A percentile compares a stretch with the other conserved stretches of the same genome.
These are phyloP conservation scores for Drosophila crucigera DNA, from an alignment of 2,888 invertebrate genomes.

Conservation along the genomic window DNA sequence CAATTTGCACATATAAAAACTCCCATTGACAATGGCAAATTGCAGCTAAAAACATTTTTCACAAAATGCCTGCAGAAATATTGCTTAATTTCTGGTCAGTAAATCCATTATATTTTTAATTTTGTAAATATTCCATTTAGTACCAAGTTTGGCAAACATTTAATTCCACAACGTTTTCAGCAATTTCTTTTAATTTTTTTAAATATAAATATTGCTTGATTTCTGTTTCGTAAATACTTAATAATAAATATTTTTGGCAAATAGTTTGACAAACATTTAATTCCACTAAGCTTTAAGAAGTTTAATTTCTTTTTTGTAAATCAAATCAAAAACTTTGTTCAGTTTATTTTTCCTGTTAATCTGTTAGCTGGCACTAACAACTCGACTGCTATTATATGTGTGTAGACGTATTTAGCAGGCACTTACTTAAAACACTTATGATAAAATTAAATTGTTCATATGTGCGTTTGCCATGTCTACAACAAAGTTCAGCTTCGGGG, in stretches of 20 bases:
- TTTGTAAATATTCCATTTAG: not conserved
- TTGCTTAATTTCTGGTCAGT: not conserved
- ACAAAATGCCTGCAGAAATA: too few species aligned
- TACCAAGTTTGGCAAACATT: not conserved
- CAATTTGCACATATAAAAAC: not conserved
- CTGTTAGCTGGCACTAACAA: not conserved
- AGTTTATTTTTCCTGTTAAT: not conserved
- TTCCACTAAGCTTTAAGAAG: not conserved
- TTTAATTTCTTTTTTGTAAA: not conserved
- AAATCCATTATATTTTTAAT: not conserved
- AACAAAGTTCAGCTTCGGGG: slow-evolving; percentile 15
- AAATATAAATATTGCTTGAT: not conserved
- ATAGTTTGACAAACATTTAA: not conserved
- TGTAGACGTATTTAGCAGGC: not conserved
- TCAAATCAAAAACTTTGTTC: not conserved
- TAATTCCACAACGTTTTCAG: not conserved
- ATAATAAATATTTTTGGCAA: not conserved
- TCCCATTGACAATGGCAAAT: not conserved
- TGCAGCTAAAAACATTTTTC: not conserved
- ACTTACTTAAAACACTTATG: slow-evolving; percentile 2
- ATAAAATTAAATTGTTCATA: slow-evolving; percentile 13
- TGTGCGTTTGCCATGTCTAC: not conserved
- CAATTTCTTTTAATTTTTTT: not conserved
- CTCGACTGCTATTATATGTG: not conserved
- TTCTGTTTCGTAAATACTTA: not conserved